These are phyloP conservation scores for Theonella swinhoei DNA, from an alignment of 37 sponge, comb jelly and placozoan genomes.

Conservation along the genomic window DNA sequence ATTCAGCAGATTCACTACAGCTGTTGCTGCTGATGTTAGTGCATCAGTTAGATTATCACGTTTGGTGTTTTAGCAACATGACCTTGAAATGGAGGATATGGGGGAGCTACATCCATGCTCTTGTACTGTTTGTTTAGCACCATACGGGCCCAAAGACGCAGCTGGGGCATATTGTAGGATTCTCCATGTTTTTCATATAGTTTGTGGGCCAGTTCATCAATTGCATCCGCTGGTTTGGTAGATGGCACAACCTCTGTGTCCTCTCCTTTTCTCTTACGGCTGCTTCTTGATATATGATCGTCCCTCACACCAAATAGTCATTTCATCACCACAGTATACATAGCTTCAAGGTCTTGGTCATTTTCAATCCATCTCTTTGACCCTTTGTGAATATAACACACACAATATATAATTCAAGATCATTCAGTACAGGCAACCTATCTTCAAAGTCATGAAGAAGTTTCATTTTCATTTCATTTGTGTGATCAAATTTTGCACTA, in stretches of 20 bases:
- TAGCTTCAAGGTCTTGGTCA: conserved; percentile 14
- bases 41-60: neutral
- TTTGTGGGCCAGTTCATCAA: conserved; percentile 4
- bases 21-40: conserved; percentile 16
- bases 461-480: neutral
- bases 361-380: neutral
- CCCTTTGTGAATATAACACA: conserved; percentile 5
- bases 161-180: conserved; percentile 12
- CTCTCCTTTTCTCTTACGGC: conserved; percentile 2
- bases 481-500: neutral
- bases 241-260: neutral
- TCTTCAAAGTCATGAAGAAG: conserved; percentile 4
- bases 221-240: conserved; percentile 2
- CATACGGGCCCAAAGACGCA: too few species aligned
- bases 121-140: too few species aligned
- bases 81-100: too few species aligned
- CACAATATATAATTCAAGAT: too few species aligned
- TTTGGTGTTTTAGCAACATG: neutral
- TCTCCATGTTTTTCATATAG: conserved; percentile 28
- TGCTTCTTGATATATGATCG: too few species aligned
- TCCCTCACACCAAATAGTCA: conserved; percentile 22
- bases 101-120: too few species aligned
- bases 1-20: neutral
- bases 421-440: too few species aligned
- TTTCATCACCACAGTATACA: neutral